Evolutionary conservation across 2,113 vertebrate species (phyloP).

Genomic region (Hassar affinis): DNA sequence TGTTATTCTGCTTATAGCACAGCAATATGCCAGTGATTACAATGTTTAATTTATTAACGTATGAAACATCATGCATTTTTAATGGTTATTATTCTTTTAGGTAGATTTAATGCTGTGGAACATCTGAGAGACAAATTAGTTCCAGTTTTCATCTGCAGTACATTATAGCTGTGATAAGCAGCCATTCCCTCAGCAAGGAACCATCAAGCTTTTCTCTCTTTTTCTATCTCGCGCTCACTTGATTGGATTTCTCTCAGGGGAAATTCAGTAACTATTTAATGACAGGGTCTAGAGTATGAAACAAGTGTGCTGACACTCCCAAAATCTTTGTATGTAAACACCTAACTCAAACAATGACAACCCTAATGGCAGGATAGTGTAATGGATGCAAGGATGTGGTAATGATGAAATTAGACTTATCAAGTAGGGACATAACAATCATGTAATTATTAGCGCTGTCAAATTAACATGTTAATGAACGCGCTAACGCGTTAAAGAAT

Average conservation of each 20-base stretch:
- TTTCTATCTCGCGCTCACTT: not conserved
- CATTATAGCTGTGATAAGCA: not conserved
- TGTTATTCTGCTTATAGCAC: not conserved
- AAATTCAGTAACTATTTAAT: not conserved
- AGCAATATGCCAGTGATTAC: not conserved
- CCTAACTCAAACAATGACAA: too few relatives aligned
- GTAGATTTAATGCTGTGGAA: not conserved
- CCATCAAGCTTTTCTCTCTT: not conserved
- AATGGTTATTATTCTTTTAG: not conserved
- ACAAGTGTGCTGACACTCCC: not conserved
- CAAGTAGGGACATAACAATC: too few relatives aligned
- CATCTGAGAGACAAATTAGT: not conserved
- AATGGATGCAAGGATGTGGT: too few relatives aligned
- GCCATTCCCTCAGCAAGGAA: not conserved
- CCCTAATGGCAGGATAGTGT: too few relatives aligned
- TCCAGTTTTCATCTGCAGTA: not conserved
- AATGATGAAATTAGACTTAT: too few relatives aligned
- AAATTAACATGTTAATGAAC: too few relatives aligned
- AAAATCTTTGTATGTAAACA: not conserved
- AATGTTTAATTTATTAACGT: not conserved
- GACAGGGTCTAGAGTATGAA: not conserved
- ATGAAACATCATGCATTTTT: not conserved
- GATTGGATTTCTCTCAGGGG: not conserved
- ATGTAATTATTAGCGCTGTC: too few relatives aligned
- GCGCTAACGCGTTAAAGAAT: too few relatives aligned